Base-by-base conservation (phyloP, 1,140 invertebrate species). In the Tachypleus tridentatus region DNA sequence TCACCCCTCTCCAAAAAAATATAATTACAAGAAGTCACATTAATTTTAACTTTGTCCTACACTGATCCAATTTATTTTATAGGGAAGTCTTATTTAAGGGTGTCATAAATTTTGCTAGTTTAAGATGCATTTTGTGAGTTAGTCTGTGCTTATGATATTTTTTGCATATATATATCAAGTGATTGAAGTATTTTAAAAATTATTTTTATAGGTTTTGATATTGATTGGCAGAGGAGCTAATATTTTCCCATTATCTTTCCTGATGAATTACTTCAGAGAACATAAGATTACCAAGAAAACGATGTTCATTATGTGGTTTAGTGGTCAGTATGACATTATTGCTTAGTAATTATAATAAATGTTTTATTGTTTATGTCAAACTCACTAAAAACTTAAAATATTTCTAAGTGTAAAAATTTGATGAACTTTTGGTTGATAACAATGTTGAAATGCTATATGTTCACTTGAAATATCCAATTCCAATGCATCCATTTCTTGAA, bases 271-370 rank as follows among this genome's bases (percentile, higher is more conserved):
- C 76, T 99, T 98, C 77, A 84, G 95, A 50, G 92, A 97, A 75
- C 95, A 98, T 79, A 93, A 95, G 78, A 98, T 99, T 59, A 97
- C 93, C 0, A 88, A 87, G 73, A 95, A 94, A 78, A 98, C 97
- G 90, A 96, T 97, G 85, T 97, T 98, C 73, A 97, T 99, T 58
- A 98, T 98, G 95, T 98, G 95, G 95, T 98, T 98, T 74, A 97
- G 93, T 77, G 89, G 89, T 84, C 76, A 79, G 80, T 78, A 48
- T 60, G 53, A 29, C 29, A 29, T 29, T 29, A 29, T 29, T 29
- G 29, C 29, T 49, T 65, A 50, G 4, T 3, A 56, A 7, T n/a
- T 65, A 54, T 48, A 4, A 4, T 48, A n/a, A n/a, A n/a, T 48
- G 58, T 11, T 51, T 50, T 8, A 29, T 3, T 4, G 4, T 52